Evolutionary conservation across 2,888 invertebrate genomes (phyloP), one percentile per base, ranked within the genome.

Genomic region (Temnothorax rugatulus): DNA sequence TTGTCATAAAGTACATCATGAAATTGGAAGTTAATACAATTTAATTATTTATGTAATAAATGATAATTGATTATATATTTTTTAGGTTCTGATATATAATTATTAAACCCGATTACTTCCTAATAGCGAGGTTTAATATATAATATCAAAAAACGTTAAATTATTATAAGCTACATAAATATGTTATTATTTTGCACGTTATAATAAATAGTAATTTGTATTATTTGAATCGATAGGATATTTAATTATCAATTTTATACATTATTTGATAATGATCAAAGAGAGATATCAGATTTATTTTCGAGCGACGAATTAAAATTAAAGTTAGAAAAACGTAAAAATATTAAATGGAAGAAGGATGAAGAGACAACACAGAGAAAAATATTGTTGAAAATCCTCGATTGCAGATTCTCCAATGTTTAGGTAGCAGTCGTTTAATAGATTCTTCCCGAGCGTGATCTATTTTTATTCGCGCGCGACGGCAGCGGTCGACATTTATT

Each of bases 401-500:
- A 38, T 18, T 7, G 29, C 29, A 29, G 63, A 2, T 25, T 66
- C n/a, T 3, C 11, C 44, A 66, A 47, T n/a, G n/a, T 75, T 69
- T 47, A 29, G 34, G 5, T 34, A 69, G 21, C n/a, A 59, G 25
- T 38, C 41, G 54, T 38, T 47, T 57, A 59, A 81, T 47, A 66
- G 47, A 69, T 47, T 81, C 29, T 38, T 25, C 13, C 9, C 44
- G 15, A 7, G 15, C 25, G 34, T n/a, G 38, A 81, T 81, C 38
- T 47, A 71, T 81, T 71, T 81, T 71, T 59, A 50, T 59, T 71
- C 69, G 57, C 57, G 69, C 29, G 15, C 44, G 57, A 64, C 38
- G 34, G 41, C 29, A 47, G 52, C 52, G 13, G 54, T 29, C 52
- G 76, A 79, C 79, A 69, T 79, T 79, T 69, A 79, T 79, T 79